Evolutionary conservation across 1,140 invertebrate species (phyloP), one percentile per base, ranked within the genome.

Genomic region (Brachionus plicatilis): DNA sequence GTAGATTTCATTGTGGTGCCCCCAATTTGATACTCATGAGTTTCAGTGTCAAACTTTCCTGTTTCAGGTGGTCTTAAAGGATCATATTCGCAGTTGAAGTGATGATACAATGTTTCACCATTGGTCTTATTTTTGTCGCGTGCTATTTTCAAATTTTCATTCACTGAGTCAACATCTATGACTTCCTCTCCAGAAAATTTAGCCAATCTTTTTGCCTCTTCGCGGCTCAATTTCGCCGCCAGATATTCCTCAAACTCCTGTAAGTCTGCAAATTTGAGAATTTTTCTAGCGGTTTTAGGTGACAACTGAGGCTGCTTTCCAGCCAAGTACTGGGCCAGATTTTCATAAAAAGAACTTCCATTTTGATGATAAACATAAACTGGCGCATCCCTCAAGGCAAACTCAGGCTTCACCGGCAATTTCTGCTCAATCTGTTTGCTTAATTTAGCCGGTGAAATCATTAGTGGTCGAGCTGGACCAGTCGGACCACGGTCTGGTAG

Each of bases 301-400:
- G 82, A 83, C 7, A 83, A 53, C 17, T 72, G 24, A 9, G 60
- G 43, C 2, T 83, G 45, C 7, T 72, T 27, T 27, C 60, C 41
- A 17, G 65, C 43, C 17, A 83, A 56, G 37, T 83, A 83, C 27
- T 83, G 82, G 11, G 82, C 82, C 17, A 83, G n/a, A 83, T 83
- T 83, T 83, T 83, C 82, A 83, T 50, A 83, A 68, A 56, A 83
- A 70, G 60, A 65, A 33, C 47, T 60, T 8, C 82, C 82, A 56
- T 68, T 60, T 47, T 83, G 27, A 29, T 68, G 60, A 83, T 83
- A 68, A 11, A 83, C 82, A 83, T 45, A 83, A 24, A 83, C 82
- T 5, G 82, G 82, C 8, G 82, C 82, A 24, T 83, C 82, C 11
- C 65, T 27, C 33, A 83, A 47, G 2, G 60, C 82, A 11, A 41